Evolutionary conservation across 2,113 vertebrate genomes (phyloP).

Genomic region (Setophaga petechia): DNA sequence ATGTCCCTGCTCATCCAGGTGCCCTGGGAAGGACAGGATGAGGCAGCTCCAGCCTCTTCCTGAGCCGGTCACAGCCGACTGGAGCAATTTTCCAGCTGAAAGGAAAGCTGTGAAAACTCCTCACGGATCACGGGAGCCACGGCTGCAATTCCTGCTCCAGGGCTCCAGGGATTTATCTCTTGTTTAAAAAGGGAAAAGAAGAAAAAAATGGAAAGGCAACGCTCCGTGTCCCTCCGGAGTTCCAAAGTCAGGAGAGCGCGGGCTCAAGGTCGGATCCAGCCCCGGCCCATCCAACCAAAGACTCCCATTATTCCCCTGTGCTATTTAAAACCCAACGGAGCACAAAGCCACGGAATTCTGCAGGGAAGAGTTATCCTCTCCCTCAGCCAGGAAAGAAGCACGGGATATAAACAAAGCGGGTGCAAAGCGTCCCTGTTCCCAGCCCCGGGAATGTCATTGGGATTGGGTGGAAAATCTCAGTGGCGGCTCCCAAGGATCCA

Average conservation of each 20-base stretch:
- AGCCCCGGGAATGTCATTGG: rapidly evolving
- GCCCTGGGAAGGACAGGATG: neutral
- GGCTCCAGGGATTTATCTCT: slow-evolving; percentile 15
- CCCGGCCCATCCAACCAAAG: neutral
- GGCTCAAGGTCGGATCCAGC: slow-evolving; percentile 6
- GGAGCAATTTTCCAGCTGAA: slow-evolving; percentile 6
- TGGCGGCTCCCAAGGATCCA: rapidly evolving
- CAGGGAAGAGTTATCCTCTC: neutral
- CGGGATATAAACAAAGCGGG: neutral
- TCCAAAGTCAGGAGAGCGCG: slow-evolving; percentile 14
- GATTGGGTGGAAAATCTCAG: neutral
- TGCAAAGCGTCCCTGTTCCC: neutral
- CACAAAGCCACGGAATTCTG: neutral
- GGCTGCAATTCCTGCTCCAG: neutral
- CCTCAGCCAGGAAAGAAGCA: neutral
- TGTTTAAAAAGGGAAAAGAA: neutral
- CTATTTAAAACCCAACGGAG: neutral
- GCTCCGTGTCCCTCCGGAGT: neutral
- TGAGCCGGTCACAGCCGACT: neutral
- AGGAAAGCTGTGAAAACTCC: slow-evolving; percentile 17
- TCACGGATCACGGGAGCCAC: neutral
- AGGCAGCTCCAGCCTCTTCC: neutral
- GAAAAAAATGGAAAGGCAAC: neutral
- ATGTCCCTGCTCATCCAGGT: neutral
- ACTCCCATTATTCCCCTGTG: neutral